phyloP scores from a whole-genome alignment of 53 echinoderm and acorn worm species.

The Actinopyga echinites region DNA sequence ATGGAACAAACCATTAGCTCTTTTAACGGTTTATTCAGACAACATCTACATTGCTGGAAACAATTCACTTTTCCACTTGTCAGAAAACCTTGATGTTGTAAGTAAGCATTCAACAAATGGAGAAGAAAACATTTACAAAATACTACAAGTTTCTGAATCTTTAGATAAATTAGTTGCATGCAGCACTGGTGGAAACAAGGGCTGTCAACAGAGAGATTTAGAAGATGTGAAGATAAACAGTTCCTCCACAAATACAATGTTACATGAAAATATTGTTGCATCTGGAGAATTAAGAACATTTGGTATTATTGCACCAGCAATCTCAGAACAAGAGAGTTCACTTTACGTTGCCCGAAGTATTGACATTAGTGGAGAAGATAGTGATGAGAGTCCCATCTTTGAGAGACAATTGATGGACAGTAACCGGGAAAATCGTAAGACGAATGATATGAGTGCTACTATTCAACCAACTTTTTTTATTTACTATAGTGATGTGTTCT shows the following conservation, averaged over 20 bases:
- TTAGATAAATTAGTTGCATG: too few species aligned
- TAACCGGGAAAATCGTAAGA: background rate
- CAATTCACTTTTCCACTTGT: slow-evolving; percentile 18
- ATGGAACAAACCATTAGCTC: background rate
- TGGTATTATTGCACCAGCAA: too few species aligned
- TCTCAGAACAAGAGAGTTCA: too few species aligned
- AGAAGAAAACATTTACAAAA: too few species aligned
- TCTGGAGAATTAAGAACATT: background rate
- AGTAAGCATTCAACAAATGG: background rate
- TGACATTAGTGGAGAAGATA: background rate
- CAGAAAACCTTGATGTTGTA: background rate
- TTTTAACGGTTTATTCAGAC: too few species aligned
- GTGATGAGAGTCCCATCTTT: background rate
- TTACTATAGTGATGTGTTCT: slow-evolving; percentile 9
- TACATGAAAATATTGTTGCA: background rate
- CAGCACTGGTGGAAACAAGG: background rate
- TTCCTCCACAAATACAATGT: background rate
- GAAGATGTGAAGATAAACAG: background rate
- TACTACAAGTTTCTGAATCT: too few species aligned
- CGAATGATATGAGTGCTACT: background rate
- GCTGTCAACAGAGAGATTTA: background rate
- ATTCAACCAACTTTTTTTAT: background rate
- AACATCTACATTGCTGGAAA: slow-evolving; percentile 6
- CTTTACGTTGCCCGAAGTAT: background rate
- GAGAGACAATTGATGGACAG: background rate